Evolutionary conservation across 2,888 invertebrate species (phyloP).

Genomic region (Parnassius smintheus): DNA sequence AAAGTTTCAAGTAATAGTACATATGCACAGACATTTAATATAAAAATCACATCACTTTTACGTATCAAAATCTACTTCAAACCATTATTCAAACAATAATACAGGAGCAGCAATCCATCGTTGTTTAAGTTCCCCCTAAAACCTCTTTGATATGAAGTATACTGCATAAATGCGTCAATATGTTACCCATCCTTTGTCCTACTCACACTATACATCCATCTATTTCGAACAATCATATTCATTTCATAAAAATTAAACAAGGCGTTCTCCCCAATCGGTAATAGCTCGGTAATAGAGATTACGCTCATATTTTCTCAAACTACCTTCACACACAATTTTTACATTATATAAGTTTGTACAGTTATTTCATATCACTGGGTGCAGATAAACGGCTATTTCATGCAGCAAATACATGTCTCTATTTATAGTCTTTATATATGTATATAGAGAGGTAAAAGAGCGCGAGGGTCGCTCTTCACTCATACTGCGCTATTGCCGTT

Average conservation of each 20-base stretch:
- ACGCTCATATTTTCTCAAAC: background rate
- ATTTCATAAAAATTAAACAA: background rate
- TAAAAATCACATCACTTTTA: no score
- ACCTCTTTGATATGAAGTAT: no score
- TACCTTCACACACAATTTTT: background rate
- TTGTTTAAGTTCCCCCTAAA: no score
- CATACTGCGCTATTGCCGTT: background rate
- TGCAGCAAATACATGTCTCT: background rate
- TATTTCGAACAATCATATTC: no score
- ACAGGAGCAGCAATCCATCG: no score
- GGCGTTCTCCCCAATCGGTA: no score
- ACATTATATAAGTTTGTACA: background rate
- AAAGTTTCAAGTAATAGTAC: no score
- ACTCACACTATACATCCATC: background rate
- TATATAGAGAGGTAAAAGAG: conserved; percentile 17
- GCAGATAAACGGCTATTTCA: background rate
- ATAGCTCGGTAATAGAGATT: background rate
- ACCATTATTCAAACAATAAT: no score
- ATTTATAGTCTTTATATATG: conserved; percentile 1
- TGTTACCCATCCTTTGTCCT: no score
- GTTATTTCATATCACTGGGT: background rate
- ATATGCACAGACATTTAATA: no score
- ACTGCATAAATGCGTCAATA: no score
- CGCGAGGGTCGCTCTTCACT: conserved; percentile 16
- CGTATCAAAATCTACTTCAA: no score